Evolutionary conservation across 2,797 vertebrate species (phyloP), one percentile per base, ranked within the genome.

Genomic region (Ambastaia sidthimunki): DNA sequence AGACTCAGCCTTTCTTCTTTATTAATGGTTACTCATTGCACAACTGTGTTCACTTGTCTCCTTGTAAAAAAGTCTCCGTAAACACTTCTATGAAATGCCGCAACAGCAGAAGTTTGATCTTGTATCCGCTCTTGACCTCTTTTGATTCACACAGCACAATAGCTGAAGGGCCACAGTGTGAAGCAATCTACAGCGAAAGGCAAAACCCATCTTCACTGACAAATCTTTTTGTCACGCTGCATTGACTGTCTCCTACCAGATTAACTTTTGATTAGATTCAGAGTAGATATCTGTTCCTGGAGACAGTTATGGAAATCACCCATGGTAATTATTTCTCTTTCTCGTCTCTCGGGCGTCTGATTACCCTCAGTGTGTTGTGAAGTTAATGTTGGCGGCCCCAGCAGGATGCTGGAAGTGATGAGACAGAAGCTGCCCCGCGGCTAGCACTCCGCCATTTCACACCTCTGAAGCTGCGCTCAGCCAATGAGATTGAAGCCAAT

Each of bases 331-430:
- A 89, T 89, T 86, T 83, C 79, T 86, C 91, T 90, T 92, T 90
- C 93, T 92, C 91, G 91, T 87, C 91, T 92, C 91, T 89, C 89
- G 77, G 57, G 92, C 83, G 90, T 93, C 93, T 96, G 95, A 96
- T 96, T 97, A 97, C 93, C 93, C 93, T 90, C 92, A 96, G 95
- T 95, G 95, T 96, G 97, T 96, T 96, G 95, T 95, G 95, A 96
- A 96, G 95, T 95, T 96, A 96, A 97, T 96, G 95, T 93, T 96
- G 95, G 92, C 92, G 93, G 93, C 94, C 96, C 83, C 97, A 97
- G 96, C 94, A 91, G 97, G 96, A 95, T 92, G 90, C 89, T 92
- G 76, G 90, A 87, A 91, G 93, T 95, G 96, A 95, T 96, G 96
- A 96, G 95, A 95, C 95, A 94, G 94, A 95, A 96, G 95, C 92